These are phyloP conservation scores for Canis aureus DNA, from an alignment of 2,113 vertebrate genomes.

Conservation along the genomic window DNA sequence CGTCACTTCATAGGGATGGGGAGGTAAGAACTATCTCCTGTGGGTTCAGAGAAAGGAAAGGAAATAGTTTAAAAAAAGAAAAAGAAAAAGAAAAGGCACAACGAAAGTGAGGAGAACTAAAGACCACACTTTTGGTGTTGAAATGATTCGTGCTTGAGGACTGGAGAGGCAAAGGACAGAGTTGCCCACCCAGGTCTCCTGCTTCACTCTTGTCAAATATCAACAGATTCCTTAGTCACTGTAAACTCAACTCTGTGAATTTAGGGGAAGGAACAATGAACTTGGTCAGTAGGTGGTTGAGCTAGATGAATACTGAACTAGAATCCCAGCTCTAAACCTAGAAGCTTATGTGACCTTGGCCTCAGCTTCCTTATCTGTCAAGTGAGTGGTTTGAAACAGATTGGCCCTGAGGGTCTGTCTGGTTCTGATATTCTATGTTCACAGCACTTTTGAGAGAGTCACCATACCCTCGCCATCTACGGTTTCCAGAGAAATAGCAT, in stretches of 20 bases:
- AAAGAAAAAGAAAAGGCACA: background rate
- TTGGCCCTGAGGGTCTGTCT: background rate
- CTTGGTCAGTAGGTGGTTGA: background rate
- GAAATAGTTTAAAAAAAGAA: too few species aligned
- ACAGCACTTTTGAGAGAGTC: conserved; percentile 29
- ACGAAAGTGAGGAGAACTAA: background rate
- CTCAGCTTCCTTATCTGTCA: conserved; percentile 30
- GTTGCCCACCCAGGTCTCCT: background rate
- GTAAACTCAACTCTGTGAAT: background rate
- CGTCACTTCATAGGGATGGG: background rate
- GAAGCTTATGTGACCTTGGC: background rate
- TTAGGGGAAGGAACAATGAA: background rate
- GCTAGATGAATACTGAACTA: background rate
- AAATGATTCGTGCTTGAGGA: background rate
- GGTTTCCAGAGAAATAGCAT: conserved; percentile 71
- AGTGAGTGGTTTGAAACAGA: background rate
- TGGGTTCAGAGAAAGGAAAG: background rate
- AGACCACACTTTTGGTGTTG: background rate
- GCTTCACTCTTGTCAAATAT: background rate
- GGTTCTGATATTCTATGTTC: background rate
- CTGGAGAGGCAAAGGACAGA: background rate
- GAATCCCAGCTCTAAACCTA: background rate
- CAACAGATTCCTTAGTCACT: background rate
- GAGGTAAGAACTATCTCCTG: conserved; percentile 5
- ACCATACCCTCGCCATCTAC: background rate